These are phyloP conservation scores for Halcyon smyrnensis DNA, from an alignment of 2,797 vertebrate species.

Conservation along the genomic window DNA sequence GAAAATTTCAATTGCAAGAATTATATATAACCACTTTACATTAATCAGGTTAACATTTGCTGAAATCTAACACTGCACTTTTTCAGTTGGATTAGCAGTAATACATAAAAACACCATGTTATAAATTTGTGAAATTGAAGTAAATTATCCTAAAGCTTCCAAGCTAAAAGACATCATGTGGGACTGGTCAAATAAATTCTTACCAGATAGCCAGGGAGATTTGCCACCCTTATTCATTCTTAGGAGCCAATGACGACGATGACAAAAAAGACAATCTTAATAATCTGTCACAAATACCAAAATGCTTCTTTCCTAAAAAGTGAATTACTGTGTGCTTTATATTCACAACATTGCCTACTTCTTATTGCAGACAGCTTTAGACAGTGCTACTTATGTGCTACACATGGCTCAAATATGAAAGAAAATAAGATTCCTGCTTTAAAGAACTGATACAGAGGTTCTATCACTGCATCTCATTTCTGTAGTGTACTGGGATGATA, in stretches of 20 bases:
- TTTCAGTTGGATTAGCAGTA: neutral
- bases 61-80: neutral
- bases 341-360: neutral
- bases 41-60: neutral
- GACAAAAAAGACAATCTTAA: neutral
- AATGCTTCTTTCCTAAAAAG: slow-evolving; percentile 19
- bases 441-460: neutral
- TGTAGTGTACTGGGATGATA: neutral
- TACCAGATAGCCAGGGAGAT: neutral
- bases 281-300: neutral
- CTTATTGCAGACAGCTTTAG: neutral
- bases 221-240: neutral
- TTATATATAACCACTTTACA: neutral
- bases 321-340: neutral
- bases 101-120: neutral
- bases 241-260: neutral
- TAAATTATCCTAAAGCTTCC: neutral
- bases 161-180: neutral
- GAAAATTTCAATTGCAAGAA: neutral
- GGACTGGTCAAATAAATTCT: neutral
- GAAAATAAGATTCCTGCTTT: neutral
- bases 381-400: neutral
- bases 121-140: neutral
- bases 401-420: neutral
- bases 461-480: neutral